Evolutionary conservation across 2,888 invertebrate genomes (phyloP).

Genomic region (Loripinus fragilis): DNA sequence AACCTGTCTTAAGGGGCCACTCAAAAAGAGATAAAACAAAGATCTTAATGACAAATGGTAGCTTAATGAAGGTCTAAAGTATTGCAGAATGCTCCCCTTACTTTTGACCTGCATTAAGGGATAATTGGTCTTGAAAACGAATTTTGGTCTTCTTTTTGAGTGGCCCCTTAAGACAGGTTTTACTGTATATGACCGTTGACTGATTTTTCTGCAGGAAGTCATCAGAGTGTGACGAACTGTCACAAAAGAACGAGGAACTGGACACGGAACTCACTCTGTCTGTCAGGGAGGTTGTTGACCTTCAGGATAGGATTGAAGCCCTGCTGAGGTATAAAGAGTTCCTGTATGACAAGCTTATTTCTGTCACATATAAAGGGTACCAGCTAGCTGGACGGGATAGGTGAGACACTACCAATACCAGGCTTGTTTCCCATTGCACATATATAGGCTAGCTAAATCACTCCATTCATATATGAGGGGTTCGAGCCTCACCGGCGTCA

Average conservation of each 20-base stretch:
- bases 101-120: too few relatives aligned
- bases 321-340: conserved; percentile 49
- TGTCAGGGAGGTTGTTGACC: conserved; percentile 44
- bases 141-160: too few relatives aligned
- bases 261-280: conserved; percentile 45
- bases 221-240: conserved; percentile 53
- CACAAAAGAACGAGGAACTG: conserved; percentile 44
- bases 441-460: neutral
- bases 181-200: too few relatives aligned
- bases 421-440: conserved; percentile 57
- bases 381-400: conserved; percentile 46
- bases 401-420: conserved; percentile 51
- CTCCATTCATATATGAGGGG: too few relatives aligned
- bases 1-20: too few relatives aligned
- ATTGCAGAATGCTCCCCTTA: too few relatives aligned
- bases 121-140: too few relatives aligned
- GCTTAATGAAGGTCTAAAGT: too few relatives aligned
- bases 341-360: conserved; percentile 58
- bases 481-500: too few relatives aligned
- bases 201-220: conserved; percentile 45
- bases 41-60: too few relatives aligned
- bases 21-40: too few relatives aligned
- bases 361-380: conserved; percentile 54
- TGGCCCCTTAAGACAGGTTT: too few relatives aligned
- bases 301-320: conserved; percentile 40